Base-by-base conservation (phyloP, 2,113 vertebrate species). In the Montifringilla adamsi region DNA sequence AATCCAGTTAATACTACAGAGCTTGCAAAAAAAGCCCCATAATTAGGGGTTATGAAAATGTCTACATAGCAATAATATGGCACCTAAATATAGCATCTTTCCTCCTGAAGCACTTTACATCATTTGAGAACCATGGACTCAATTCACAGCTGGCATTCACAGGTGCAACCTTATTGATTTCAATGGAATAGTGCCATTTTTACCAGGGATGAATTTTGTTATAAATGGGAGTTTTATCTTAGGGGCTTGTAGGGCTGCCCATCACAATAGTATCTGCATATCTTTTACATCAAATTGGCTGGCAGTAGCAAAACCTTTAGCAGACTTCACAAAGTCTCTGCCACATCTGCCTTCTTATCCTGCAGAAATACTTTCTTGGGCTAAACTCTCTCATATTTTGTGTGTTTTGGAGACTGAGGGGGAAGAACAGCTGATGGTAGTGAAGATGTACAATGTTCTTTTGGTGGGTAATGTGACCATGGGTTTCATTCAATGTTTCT, bases 31-130 rank as follows among this genome's bases (percentile, higher is more conserved):
- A 96, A 95, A 95, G 80, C 92, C 92, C 73, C 92, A 93, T 97
- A 97, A 97, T 97, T 97, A 97, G 93, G 76, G 95, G 93, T 97
- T 97, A 96, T 96, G 95, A 96, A 97, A 97, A 97, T 97, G 96
- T 96, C 96, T 97, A 95, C 91, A 94, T 96, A 96, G 94, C 96
- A 96, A 95, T 97, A 97, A 93, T 94, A 94, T 78, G 86, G 94
- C 83, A 95, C 93, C 96, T 96, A 97, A 97, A 97, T 97, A 97
- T 97, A 97, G 90, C 92, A 85, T 93, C 92, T 96, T 95, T 94
- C 95, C 94, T 96, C 95, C 96, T 97, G 96, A 95, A 97, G 95
- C 92, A 89, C 89, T 95, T 97, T 94, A 77, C 82, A 84, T 90
- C 95, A 84, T 92, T 95, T 95, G 90, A 93, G 95, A 97, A 93